Evolutionary conservation across 2,888 invertebrate species (phyloP).

Genomic region (Xestobium rufovillosum): DNA sequence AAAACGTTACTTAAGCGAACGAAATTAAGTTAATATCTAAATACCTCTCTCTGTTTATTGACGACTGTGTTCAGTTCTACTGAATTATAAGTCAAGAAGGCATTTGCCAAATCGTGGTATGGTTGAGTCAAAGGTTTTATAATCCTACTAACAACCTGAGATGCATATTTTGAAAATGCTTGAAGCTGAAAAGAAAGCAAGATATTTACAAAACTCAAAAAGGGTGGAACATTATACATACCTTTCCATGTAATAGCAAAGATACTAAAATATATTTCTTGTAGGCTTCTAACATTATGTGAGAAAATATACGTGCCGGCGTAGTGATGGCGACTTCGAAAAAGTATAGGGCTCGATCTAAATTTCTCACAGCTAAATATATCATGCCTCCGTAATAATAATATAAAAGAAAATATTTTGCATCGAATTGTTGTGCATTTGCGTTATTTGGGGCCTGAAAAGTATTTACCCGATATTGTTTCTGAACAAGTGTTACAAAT

Average conservation of each 20-base stretch:
- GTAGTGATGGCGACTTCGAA: conserved; percentile 94
- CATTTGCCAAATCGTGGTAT: conserved; percentile 80
- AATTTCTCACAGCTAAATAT: conserved; percentile 87
- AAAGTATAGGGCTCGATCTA: conserved; percentile 87
- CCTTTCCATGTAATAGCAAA: conserved; percentile 85
- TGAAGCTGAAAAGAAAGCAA: conserved; percentile 42
- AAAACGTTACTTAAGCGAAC: conserved; percentile 7
- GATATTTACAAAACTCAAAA: conserved; percentile 1
- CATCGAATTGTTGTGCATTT: conserved; percentile 68
- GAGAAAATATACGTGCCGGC: conserved; percentile 90
- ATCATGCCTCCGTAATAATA: conserved; percentile 99
- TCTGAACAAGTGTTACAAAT: no score
- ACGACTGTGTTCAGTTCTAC: conserved; percentile 61
- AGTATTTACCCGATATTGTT: no score
- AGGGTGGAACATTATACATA: conserved; percentile 36
- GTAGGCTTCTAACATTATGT: conserved; percentile 95
- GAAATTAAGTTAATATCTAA: no score
- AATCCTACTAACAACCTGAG: conserved; percentile 79
- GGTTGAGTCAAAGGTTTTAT: conserved; percentile 78
- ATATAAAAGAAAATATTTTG: conserved; percentile 85
- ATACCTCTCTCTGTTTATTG: conserved; percentile 69
- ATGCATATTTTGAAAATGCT: conserved; percentile 81
- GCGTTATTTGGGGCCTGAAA: conserved; percentile 34
- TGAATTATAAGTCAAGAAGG: conserved; percentile 70
- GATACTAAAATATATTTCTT: conserved; percentile 94